Evolutionary conservation across 2,797 vertebrate genomes (phyloP), one percentile per base, ranked within the genome.

Genomic region (Lagocephalus sceleratus): DNA sequence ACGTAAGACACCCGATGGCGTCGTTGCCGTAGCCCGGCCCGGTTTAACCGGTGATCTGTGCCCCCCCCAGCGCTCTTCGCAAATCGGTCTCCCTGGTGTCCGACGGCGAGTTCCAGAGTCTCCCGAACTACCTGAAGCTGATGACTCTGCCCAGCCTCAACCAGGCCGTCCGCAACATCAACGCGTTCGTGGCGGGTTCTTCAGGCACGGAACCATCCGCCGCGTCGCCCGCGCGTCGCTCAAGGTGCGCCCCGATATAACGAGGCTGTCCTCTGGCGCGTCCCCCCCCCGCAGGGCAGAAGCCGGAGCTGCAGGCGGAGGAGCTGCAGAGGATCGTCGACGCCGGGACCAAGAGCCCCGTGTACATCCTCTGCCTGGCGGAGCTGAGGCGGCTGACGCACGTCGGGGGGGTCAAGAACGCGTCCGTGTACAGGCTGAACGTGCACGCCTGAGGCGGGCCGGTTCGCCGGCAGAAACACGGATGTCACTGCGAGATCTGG

Each of bases 131-230:
- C 78, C 63, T 91, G 75, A 89, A 65, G 56, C 81, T 82, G 68
- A 84, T 91, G 63, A 74, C 73, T 8, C 68, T 90, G 43, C 1
- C 45, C 60, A 84, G 47, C 73, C 85, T 92, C 45, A 92, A 92
- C 76, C 75, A 84, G 61, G 81, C 78, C 0, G 59, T 92, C 55
- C 35, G 63, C 43, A 85, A 63, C 66, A 87, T 92, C 70, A 90
- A 90, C 78, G 54, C 12, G 2, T 84, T 67, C 51, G 50, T 65
- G 1, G 66, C 60, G 6, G 57, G 76, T 19, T 23, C 5, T 47
- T 59, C 3, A 55, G 87, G 91, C 90, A 19, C 16, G 17, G 40
- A 16, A 5, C 12, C 39, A 16, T 40, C n/a, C 14, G n/a, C n/a
- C n/a, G n/a, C n/a, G n/a, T n/a, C n/a, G n/a, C n/a, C n/a, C n/a